phyloP scores from a whole-genome alignment of 2,797 vertebrate species.

The Liasis olivaceus region DNA sequence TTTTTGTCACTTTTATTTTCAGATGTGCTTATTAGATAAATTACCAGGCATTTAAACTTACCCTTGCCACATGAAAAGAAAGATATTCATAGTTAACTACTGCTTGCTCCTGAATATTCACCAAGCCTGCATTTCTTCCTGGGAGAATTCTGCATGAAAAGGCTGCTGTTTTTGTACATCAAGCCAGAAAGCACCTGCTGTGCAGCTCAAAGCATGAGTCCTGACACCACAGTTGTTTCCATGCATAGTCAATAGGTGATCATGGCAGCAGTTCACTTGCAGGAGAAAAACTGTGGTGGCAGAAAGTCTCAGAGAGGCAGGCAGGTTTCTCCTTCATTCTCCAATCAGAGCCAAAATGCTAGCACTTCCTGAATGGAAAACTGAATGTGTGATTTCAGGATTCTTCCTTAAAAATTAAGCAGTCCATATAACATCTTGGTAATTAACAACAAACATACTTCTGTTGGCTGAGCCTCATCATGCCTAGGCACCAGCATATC shows the following conservation, averaged over 20 bases:
- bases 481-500: constrained; percentile 6
- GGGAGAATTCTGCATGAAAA: constrained; percentile 9
- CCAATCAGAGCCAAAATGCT: constrained; percentile 5
- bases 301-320: constrained; percentile 8
- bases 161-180: constrained; percentile 16
- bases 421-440: neutral
- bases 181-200: constrained; percentile 30
- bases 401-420: constrained; percentile 32
- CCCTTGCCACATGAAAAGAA: neutral
- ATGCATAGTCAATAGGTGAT: constrained; percentile 23
- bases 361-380: neutral
- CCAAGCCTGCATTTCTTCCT: neutral
- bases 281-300: neutral
- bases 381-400: neutral
- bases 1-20: neutral
- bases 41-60: constrained; percentile 13
- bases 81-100: neutral
- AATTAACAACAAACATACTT: neutral
- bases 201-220: constrained; percentile 27
- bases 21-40: neutral
- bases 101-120: constrained; percentile 17
- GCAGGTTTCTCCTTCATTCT: neutral
- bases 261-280: neutral
- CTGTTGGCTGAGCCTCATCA: neutral
- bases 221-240: constrained; percentile 16